Base-by-base conservation (phyloP, 2,113 vertebrate genomes). In the Scolopax mira region DNA sequence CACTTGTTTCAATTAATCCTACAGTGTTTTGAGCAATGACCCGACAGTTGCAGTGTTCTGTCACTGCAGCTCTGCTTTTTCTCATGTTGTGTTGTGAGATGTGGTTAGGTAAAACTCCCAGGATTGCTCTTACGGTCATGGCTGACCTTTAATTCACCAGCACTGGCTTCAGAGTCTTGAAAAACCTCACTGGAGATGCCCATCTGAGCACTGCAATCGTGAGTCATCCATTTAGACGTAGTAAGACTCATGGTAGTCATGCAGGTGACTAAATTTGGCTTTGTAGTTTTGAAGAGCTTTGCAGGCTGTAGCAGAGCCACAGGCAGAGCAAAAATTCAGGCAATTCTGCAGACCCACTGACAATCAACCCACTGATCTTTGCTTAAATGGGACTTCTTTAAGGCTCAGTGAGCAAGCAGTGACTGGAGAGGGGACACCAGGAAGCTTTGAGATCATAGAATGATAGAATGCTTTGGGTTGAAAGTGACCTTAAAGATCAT, bases 121-220 rank as follows among this genome's bases (percentile, higher is more conserved):
- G 49, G n/a, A 13, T 57, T 6, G 5, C n/a, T 51, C 51, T 42
- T 41, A 12, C 0, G 33, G n/a, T 37, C 67, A 1, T 39, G 1
- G 1, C 1, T 21, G 88, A 82, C 57, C 71, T 91, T 42, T 4
- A 3, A 2, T 73, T 89, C 48, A 24, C 33, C 89, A 60, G 46
- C 2, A 0, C 3, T 3, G 25, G 7, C 4, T 42, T 23, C 66
- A 23, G 25, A 2, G 3, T 70, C n/a, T 9, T 41, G 60, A 37
- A 25, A 37, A 74, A 17, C 23, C 54, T 57, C 35, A 52, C 19
- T 7, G 66, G 61, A 57, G 66, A 11, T 62, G 24, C 10, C 21
- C 41, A 7, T 31, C 19, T 6, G 78, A 54, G 61, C 31, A 1
- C 82, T 19, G 42, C n/a, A 3, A 1, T 22, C 24, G 1, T 58